Conservation (phyloP, 64 coral and sea anemone genomes). For the Orbicella faveolata region DNA sequence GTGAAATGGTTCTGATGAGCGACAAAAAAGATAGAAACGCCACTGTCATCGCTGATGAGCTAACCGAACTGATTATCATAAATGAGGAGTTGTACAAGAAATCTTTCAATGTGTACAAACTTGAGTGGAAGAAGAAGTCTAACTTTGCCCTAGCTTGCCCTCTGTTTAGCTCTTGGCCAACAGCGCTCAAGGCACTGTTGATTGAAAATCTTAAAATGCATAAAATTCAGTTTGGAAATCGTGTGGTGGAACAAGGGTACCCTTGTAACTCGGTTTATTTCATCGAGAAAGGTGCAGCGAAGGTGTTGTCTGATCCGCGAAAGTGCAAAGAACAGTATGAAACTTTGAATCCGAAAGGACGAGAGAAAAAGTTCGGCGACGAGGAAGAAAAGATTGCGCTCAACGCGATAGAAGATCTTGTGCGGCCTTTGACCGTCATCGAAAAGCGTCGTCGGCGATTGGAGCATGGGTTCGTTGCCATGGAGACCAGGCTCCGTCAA, state of each 20-base stretch:
- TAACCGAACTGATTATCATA: slow-evolving; percentile 62
- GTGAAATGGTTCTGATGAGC: slow-evolving; percentile 67
- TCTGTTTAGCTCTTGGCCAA: slow-evolving; percentile 69
- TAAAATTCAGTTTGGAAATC: slow-evolving; percentile 73
- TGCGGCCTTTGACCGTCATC: slow-evolving; percentile 69
- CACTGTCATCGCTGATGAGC: slow-evolving; percentile 76
- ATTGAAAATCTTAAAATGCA: slow-evolving; percentile 78
- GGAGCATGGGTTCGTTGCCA: slow-evolving; percentile 63
- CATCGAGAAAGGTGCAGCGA: slow-evolving; percentile 71
- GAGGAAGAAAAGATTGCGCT: slow-evolving; percentile 19
- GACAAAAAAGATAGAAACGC: slow-evolving; percentile 79
- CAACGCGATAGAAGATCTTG: slow-evolving; percentile 56
- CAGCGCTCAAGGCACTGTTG: slow-evolving; percentile 59
- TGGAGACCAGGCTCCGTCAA: slow-evolving; percentile 67
- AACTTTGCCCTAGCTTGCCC: slow-evolving; percentile 65
- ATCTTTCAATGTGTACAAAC: slow-evolving; percentile 50
- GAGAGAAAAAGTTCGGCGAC: slow-evolving; percentile 20
- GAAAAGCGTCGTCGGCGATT: slow-evolving; percentile 72
- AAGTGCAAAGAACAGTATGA: slow-evolving; percentile 66
- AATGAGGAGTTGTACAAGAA: slow-evolving; percentile 60
- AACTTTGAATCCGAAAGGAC: slow-evolving; percentile 21
- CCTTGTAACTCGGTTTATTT: slow-evolving; percentile 71
- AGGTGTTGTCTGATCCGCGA: slow-evolving; percentile 58
- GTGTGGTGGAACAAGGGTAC: slow-evolving; percentile 54
- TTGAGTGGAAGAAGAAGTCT: slow-evolving; percentile 75